phyloP scores from a whole-genome alignment of 1,140 invertebrate genomes.

The Dendrolimus punctatus region DNA sequence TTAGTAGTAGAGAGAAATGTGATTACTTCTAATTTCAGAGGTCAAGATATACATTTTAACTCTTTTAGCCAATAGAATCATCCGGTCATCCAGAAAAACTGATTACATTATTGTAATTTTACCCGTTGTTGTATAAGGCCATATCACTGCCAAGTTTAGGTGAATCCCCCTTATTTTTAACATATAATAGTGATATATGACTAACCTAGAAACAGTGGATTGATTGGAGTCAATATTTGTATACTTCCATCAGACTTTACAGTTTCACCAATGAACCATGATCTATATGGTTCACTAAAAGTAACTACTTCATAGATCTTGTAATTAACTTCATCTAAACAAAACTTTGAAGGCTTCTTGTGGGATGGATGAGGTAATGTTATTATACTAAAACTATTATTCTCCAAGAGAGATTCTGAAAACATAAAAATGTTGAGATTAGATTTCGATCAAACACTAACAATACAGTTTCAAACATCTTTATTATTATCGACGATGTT shows the following conservation, averaged over 20 bases:
- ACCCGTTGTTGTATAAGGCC: too few relatives aligned
- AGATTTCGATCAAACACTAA: conserved; percentile 56
- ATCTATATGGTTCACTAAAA: conserved; percentile 62
- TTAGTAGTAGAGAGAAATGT: too few relatives aligned
- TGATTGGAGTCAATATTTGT: conserved; percentile 79
- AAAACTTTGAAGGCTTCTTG: conserved; percentile 74
- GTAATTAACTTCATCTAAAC: conserved; percentile 72
- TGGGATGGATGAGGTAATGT: conserved; percentile 79
- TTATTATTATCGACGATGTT: not conserved
- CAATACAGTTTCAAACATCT: not conserved
- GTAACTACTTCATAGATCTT: conserved; percentile 67
- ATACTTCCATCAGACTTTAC: conserved; percentile 84
- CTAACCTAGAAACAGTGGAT: conserved; percentile 80
- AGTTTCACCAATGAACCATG: conserved; percentile 53
- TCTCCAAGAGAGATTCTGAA: conserved; percentile 72
- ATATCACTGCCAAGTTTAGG: too few relatives aligned
- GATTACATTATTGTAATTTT: too few relatives aligned
- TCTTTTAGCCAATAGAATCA: too few relatives aligned
- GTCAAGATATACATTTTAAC: too few relatives aligned
- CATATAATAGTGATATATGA: conserved; percentile 10
- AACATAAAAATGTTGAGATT: conserved; percentile 28
- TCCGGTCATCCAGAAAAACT: too few relatives aligned
- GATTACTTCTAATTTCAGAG: too few relatives aligned
- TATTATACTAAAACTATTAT: conserved; percentile 80
- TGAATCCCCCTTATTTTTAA: too few relatives aligned